Conservation (phyloP, 2,888 invertebrate species). For the Rhagium mordax region DNA sequence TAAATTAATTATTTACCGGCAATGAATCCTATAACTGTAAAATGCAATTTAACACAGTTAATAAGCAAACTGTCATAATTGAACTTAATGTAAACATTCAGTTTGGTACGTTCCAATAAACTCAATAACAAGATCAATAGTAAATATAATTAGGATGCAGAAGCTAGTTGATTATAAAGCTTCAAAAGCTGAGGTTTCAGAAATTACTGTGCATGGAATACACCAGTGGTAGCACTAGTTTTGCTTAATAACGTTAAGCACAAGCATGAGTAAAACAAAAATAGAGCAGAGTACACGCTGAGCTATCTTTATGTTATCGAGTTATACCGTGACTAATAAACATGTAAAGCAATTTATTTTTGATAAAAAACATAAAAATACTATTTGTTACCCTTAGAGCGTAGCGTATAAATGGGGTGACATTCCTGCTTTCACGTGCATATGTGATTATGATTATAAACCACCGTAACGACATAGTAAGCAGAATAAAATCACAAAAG, state of each 20-base stretch:
- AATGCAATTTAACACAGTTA: conserved; percentile 27
- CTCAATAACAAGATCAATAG: conserved; percentile 30
- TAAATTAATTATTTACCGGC: not conserved
- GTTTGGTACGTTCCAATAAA: conserved; percentile 30
- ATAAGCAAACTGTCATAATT: conserved; percentile 37
- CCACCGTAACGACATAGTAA: too few relatives aligned
- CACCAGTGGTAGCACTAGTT: not conserved
- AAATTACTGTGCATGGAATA: not conserved
- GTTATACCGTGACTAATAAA: too few relatives aligned
- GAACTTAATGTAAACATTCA: conserved; percentile 36
- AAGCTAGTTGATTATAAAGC: not conserved
- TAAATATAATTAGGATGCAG: conserved; percentile 5
- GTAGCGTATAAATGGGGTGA: too few relatives aligned
- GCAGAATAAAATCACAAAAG: too few relatives aligned
- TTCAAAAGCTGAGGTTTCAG: not conserved
- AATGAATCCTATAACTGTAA: not conserved
- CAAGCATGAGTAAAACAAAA: not conserved
- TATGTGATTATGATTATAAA: too few relatives aligned
- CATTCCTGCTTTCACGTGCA: too few relatives aligned
- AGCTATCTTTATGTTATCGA: too few relatives aligned
- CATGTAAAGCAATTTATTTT: too few relatives aligned
- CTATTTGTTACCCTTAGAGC: too few relatives aligned
- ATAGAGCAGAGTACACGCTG: too few relatives aligned
- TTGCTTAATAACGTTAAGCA: not conserved
- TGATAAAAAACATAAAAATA: too few relatives aligned